Evolutionary conservation across 2,113 vertebrate genomes (phyloP), one percentile per base, ranked within the genome.

Genomic region (Maccullochella peelii): DNA sequence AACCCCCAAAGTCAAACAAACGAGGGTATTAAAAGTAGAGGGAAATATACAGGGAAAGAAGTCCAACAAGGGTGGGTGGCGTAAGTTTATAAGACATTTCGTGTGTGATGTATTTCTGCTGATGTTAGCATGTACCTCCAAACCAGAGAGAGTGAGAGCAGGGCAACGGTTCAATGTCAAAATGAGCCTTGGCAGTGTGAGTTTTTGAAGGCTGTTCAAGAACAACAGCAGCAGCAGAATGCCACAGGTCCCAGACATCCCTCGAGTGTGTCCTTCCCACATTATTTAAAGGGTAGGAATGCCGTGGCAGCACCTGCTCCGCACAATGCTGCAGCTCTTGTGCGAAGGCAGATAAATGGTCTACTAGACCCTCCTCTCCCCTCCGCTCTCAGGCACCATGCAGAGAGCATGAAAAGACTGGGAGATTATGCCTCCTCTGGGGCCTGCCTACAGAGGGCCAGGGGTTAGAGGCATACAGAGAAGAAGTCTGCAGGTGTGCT

Each of bases 51-150:
- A 77, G 67, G 50, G 73, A 71, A 63, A 82, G 23, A 76, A 82
- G 50, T 91, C 82, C 78, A 83, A 75, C 20, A 54, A 72, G 70
- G n/a, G 82, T 85, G 76, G 86, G 87, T 84, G 82, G 85, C 49
- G 78, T 30, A 27, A 36, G 70, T 75, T 85, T 85, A 86, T 79
- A 79, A 82, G 83, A 91, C 73, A 85, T 83, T 84, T 83, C 50
- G 82, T 88, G 77, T 68, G 85, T 81, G 77, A 79, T 91, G 85
- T 75, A 83, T 89, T 90, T 91, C 85, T 93, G 93, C 93, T 93
- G 91, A 94, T 88, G 91, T 90, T 69, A 90, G 93, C 93, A 83
- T 88, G 33, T 33, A 83, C 80, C 75, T 88, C 54, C 42, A 79
- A 82, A 83, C 74, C 73, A 90, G 79, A 85, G 23, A 47, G 73